Evolutionary conservation across 2,113 vertebrate genomes (phyloP).

Genomic region (Eclectus roratus): DNA sequence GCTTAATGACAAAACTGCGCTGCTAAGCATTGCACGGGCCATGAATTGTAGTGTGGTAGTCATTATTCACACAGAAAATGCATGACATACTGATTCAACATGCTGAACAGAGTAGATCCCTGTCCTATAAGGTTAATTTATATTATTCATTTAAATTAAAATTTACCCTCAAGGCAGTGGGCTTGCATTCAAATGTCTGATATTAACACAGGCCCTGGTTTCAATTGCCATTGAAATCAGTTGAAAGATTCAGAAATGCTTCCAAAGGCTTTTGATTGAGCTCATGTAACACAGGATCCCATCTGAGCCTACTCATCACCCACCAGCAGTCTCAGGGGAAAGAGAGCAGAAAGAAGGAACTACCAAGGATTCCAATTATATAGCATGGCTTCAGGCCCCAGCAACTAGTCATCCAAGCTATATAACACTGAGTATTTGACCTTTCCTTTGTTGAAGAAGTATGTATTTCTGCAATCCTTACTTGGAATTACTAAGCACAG

Average conservation of each 20-base stretch:
- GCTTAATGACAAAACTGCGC: neutral
- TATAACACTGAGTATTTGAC: accelerated
- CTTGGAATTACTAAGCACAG: neutral
- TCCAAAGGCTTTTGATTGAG: neutral
- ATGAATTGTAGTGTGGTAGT: neutral
- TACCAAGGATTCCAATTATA: neutral
- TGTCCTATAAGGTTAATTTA: neutral
- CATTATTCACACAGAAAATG: neutral
- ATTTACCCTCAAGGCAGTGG: neutral
- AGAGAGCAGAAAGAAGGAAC: neutral
- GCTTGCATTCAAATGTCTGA: neutral
- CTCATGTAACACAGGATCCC: neutral
- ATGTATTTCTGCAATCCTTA: neutral
- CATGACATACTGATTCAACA: neutral
- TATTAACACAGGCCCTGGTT: neutral
- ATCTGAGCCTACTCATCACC: neutral
- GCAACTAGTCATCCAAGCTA: neutral
- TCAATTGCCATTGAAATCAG: neutral
- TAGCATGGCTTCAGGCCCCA: neutral
- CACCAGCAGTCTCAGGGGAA: neutral
- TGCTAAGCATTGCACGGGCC: neutral
- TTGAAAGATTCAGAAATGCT: neutral
- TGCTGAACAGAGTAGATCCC: neutral
- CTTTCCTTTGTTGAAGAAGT: neutral
- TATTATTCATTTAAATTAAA: neutral